These are phyloP conservation scores for Clarias gariepinus DNA, from an alignment of 2,113 vertebrate species.

Conservation along the genomic window DNA sequence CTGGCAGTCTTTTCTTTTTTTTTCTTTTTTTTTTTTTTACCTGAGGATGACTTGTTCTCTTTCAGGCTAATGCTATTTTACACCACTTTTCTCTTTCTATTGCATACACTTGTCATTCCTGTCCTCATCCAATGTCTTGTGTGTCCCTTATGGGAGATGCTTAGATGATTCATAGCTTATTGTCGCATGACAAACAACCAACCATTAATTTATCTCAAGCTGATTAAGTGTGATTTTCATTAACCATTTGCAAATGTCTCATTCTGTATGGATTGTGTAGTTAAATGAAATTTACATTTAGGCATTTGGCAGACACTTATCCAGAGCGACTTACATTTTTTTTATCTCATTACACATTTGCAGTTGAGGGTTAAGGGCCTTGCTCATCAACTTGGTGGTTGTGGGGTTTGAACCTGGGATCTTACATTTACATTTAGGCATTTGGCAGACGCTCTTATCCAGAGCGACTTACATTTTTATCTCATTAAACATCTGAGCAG, in stretches of 20 bases:
- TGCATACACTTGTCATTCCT: slow-evolving; percentile 11
- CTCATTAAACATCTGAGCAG: no score
- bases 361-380: no score
- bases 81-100: neutral
- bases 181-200: slow-evolving; percentile 45
- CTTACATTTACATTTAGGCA: no score
- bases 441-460: no score
- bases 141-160: slow-evolving; percentile 59
- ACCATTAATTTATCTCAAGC: neutral
- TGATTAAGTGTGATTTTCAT: neutral
- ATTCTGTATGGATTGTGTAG: neutral
- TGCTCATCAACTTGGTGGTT: no score
- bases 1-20: neutral
- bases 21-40: neutral
- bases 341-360: no score
- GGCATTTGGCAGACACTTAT: no score
- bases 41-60: neutral
- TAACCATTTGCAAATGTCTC: neutral
- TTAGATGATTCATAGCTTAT: slow-evolving; percentile 67
- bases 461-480: no score
- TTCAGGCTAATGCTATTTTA: slow-evolving; percentile 3
- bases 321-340: no score
- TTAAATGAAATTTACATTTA: neutral
- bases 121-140: slow-evolving; percentile 69
- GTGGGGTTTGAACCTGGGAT: no score